Percentiles rank a stretch among this genome's conserved stretches.
Evolutionary conservation across 2,113 vertebrate genomes (phyloP).

Genomic region (Dasypus novemcinctus): DNA sequence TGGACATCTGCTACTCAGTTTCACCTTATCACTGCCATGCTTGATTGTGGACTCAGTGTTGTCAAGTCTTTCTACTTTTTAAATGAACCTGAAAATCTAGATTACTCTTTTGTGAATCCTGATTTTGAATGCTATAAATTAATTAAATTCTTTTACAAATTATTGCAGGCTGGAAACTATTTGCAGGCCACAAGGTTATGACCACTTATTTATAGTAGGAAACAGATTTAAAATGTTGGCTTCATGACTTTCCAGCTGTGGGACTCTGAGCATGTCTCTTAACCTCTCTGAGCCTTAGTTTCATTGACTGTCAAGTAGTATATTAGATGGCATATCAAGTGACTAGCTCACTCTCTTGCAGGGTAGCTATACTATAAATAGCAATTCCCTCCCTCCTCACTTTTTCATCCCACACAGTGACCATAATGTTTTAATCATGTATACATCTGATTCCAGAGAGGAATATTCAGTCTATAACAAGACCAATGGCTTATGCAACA

Average conservation of each 20-base stretch:
- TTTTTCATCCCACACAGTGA: not conserved
- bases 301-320: not conserved
- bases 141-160: not conserved
- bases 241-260: not conserved
- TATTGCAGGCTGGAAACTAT: not conserved
- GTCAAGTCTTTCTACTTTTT: not conserved
- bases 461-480: conserved; percentile 24
- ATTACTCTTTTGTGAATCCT: not conserved
- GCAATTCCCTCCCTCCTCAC: not conserved
- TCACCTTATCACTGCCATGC: not conserved
- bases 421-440: not conserved
- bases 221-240: not conserved
- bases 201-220: not conserved
- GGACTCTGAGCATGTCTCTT: not conserved
- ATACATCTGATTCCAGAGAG: conserved; percentile 37
- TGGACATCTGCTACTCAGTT: accelerated
- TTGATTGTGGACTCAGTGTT: not conserved
- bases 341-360: not conserved
- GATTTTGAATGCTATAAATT: not conserved
- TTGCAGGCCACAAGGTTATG: not conserved
- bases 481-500: conserved; percentile 32
- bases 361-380: not conserved
- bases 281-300: conserved; percentile 17
- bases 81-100: not conserved
- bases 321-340: not conserved